Percentiles rank a stretch among this genome's conserved stretches.
These are phyloP conservation scores for Chaenocephalus aceratus DNA, from an alignment of 2,113 vertebrate genomes.

Conservation along the genomic window DNA sequence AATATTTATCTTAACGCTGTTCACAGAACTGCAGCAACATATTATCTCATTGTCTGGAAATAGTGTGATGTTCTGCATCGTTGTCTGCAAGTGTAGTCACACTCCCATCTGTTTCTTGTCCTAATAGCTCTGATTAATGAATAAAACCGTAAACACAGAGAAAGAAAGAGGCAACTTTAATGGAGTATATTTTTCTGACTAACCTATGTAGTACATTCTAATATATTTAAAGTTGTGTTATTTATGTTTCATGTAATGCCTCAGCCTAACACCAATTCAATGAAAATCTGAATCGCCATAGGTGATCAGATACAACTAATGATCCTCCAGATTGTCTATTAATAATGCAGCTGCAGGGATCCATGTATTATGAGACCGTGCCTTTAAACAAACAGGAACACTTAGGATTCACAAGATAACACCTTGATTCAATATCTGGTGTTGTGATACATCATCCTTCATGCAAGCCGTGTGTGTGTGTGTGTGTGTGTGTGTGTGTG, in stretches of 20 bases:
- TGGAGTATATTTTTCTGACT: constrained; percentile 14
- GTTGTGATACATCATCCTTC: constrained; percentile 62
- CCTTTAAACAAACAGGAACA: constrained; percentile 52
- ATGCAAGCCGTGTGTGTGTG: constrained; percentile 11
- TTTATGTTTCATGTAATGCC: constrained; percentile 24
- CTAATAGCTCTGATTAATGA: constrained; percentile 10
- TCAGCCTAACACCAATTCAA: constrained; percentile 31
- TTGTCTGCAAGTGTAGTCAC: constrained; percentile 12
- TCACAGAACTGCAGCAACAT: neutral
- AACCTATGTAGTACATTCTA: constrained; percentile 5
- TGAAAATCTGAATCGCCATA: constrained; percentile 33
- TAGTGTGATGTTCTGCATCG: constrained; percentile 10
- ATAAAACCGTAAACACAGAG: neutral
- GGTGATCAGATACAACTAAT: constrained; percentile 54
- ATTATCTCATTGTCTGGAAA: neutral
- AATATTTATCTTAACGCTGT: constrained; percentile 18
- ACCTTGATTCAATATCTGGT: constrained; percentile 66
- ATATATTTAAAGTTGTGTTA: constrained; percentile 13
- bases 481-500: neutral
- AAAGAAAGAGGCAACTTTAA: neutral
- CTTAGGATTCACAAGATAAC: constrained; percentile 54
- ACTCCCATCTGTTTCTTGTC: constrained; percentile 20
- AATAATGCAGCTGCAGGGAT: constrained; percentile 50
- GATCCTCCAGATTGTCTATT: constrained; percentile 62
- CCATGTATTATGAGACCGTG: constrained; percentile 49